phyloP scores from a whole-genome alignment of 2,113 vertebrate species.

The Hylia prasina region DNA sequence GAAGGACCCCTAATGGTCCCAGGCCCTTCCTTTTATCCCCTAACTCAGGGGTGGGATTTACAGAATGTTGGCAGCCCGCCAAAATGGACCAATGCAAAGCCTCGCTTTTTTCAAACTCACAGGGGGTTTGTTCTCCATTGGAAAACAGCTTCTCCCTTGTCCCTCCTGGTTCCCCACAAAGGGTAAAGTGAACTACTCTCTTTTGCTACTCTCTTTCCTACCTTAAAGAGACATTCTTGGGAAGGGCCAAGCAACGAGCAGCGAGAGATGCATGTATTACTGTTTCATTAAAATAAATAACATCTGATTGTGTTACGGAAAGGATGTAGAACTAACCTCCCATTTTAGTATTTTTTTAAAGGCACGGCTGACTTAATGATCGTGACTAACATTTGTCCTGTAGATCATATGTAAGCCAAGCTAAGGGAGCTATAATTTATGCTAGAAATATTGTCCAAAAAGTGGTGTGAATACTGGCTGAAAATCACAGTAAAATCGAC shows the following conservation, averaged over 20 bases:
- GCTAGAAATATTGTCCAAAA: neutral
- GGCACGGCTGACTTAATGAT: neutral
- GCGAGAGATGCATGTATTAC: neutral
- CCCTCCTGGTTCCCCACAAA: too few relatives aligned
- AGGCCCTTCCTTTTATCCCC: too few relatives aligned
- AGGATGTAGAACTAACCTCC: neutral
- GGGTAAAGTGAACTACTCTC: too few relatives aligned
- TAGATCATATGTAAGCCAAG: neutral
- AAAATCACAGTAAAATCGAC: neutral
- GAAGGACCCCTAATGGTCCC: too few relatives aligned
- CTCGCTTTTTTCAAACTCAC: too few relatives aligned
- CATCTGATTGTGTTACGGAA: neutral
- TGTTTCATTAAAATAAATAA: neutral
- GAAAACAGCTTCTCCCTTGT: too few relatives aligned
- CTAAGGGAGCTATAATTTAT: neutral
- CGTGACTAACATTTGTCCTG: neutral
- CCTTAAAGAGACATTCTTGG: neutral
- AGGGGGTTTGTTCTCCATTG: too few relatives aligned
- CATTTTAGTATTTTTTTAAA: neutral
- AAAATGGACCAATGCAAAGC: too few relatives aligned
- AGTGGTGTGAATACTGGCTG: neutral
- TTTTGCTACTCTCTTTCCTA: neutral
- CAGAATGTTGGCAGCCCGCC: too few relatives aligned
- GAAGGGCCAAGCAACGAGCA: neutral
- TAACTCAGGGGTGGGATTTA: too few relatives aligned